Percentiles rank a stretch among this genome's conserved stretches.
Conservation (phyloP, 2,888 invertebrate species). For the Autographa pulchrina region DNA sequence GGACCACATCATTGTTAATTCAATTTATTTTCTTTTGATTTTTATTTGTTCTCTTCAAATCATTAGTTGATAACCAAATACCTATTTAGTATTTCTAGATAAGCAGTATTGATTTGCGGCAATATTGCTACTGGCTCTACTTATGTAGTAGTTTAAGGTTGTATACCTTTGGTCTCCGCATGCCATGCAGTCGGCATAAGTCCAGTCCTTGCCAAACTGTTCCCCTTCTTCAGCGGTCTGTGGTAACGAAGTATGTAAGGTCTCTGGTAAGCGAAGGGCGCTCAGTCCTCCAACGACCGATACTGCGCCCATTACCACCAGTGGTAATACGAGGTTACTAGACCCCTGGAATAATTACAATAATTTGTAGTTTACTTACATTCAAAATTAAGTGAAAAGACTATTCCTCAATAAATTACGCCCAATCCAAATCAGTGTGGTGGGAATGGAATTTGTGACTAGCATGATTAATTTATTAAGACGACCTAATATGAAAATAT, state of each 20-base stretch:
- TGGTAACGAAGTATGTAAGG: conserved; percentile 94
- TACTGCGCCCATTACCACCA: conserved; percentile 95
- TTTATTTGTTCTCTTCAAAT: too few species aligned
- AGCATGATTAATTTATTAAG: too few species aligned
- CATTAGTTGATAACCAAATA: too few species aligned
- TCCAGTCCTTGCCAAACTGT: conserved; percentile 95
- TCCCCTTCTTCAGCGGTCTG: conserved; percentile 97
- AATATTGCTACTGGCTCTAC: too few species aligned
- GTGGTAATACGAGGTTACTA: conserved; percentile 94
- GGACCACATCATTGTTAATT: too few species aligned
- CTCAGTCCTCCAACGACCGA: conserved; percentile 95
- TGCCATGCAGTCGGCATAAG: conserved; percentile 92
- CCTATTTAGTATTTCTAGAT: too few species aligned
- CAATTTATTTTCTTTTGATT: too few species aligned
- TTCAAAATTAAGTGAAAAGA: background rate
- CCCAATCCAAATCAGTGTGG: too few species aligned
- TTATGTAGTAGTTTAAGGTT: conserved; percentile 61
- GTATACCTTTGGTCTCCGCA: conserved; percentile 92
- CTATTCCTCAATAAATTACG: too few species aligned
- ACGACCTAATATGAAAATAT: too few species aligned
- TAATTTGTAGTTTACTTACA: background rate
- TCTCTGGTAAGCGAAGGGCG: conserved; percentile 95
- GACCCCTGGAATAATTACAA: conserved; percentile 90
- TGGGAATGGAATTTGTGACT: too few species aligned
- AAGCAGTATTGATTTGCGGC: too few species aligned